Evolutionary conservation across 2,888 invertebrate genomes (phyloP), one percentile per base, ranked within the genome.

Genomic region (Drosophila diplacantha): DNA sequence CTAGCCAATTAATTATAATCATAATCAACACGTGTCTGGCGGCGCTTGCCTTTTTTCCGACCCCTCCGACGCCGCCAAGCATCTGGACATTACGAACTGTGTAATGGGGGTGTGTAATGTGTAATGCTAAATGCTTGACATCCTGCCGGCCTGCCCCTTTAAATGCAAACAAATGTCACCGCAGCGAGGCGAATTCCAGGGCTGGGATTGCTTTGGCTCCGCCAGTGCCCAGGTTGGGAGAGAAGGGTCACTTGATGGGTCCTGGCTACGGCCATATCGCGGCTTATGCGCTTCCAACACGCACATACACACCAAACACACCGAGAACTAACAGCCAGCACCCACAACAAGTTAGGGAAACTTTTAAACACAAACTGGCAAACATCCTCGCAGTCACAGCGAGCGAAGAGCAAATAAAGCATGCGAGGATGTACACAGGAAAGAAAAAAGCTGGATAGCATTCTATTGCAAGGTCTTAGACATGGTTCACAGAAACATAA

Each of bases 131-230:
- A 81, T 81, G 76, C 64, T 81, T 60, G 32, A 75, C 79, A 69
- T 73, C 71, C 84, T 46, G 44, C 24, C 41, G 41, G 24, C 44
- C 44, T 70, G 60, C 56, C 51, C 41, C 63, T 55, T 56, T 54
- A 80, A 72, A 76, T 71, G 72, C 72, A 72, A 77, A 77, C 69
- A 73, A 79, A 83, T 82, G 69, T 68, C 72, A 75, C 57, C 66
- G 59, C 44, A 46, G 61, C 43, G 47, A 35, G 31, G 63, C 39
- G 51, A 38, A 34, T 22, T 65, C 67, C 43, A 34, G 67, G 32
- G 12, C 49, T 22, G 31, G 31, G 51, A 37, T 34, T 24, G 22
- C 59, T 31, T 6, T 12, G 14, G 12, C 66, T 38, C 18, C 8
- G 22, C 16, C n/a, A 16, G 16, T 50, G 68, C 47, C 35, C 51